Percentiles rank a stretch among this genome's conserved stretches.
phyloP scores from a whole-genome alignment of 2,113 vertebrate species.

The Scomber colias region DNA sequence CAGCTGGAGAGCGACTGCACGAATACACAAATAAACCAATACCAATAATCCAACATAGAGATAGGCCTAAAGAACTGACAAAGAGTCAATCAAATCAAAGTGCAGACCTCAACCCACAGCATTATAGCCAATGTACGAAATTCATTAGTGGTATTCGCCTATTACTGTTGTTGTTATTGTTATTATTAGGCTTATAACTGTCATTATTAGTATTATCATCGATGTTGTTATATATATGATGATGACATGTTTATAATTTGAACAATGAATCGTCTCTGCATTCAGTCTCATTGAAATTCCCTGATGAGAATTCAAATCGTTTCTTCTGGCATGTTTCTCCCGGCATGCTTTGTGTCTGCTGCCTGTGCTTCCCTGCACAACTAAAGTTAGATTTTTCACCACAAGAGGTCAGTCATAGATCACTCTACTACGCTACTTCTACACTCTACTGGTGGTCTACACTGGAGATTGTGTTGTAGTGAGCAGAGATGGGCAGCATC shows the following conservation, averaged over 20 bases:
- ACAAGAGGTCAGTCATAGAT: conserved; percentile 47
- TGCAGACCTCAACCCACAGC: neutral
- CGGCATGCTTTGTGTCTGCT: conserved; percentile 44
- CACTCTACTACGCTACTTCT: neutral
- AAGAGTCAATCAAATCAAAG: neutral
- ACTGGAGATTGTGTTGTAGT: no score
- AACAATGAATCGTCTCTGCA: neutral
- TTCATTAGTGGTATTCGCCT: neutral
- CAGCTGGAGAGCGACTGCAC: conserved; percentile 42
- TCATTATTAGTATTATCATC: neutral
- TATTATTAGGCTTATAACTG: neutral
- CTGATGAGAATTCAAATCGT: conserved; percentile 38
- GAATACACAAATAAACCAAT: neutral
- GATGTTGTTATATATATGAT: no score
- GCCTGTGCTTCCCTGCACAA: neutral
- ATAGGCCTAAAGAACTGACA: neutral
- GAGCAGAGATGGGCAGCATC: no score
- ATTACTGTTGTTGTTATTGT: neutral
- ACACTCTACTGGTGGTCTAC: no score
- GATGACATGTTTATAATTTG: neutral
- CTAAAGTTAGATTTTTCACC: neutral
- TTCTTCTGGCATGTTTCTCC: conserved; percentile 32
- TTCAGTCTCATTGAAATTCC: conserved; percentile 18
- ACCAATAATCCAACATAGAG: neutral
- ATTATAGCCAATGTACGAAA: neutral